Conservation (phyloP, 2,113 vertebrate genomes). For the Toxotes chatareus region DNA sequence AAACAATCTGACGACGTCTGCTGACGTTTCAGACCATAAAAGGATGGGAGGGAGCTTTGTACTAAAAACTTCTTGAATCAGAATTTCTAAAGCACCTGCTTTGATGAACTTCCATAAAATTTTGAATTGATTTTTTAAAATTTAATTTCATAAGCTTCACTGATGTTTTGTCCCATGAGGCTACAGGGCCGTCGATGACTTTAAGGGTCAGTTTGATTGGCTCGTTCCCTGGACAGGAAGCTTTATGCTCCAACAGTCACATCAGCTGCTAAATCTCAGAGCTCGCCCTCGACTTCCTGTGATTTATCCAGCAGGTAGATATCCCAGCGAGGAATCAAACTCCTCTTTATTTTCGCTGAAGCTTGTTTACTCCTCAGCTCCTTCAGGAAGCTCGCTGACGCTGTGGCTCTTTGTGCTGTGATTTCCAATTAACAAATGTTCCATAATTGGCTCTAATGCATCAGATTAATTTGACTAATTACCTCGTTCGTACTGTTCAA, state of each 20-base stretch:
- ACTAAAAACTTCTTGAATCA: too few species aligned
- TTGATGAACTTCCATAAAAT: too few species aligned
- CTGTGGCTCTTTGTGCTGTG: background rate
- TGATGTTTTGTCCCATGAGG: slow-evolving; percentile 25
- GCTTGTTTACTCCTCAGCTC: background rate
- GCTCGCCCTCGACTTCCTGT: background rate
- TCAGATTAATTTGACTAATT: slow-evolving; percentile 43
- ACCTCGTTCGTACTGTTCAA: slow-evolving; percentile 23
- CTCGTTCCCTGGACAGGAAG: background rate
- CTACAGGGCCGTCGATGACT: slow-evolving; percentile 23
- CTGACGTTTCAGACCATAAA: too few species aligned
- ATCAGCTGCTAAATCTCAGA: background rate
- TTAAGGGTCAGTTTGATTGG: slow-evolving; percentile 13
- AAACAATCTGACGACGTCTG: too few species aligned
- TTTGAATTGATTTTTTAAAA: too few species aligned
- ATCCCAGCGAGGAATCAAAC: background rate
- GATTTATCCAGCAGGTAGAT: background rate
- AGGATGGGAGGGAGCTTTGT: too few species aligned
- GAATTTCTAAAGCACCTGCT: too few species aligned
- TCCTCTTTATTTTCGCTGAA: too few species aligned
- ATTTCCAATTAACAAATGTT: slow-evolving; percentile 17
- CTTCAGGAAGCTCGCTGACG: background rate
- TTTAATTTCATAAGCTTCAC: too few species aligned
- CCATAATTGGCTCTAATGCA: slow-evolving; percentile 43
- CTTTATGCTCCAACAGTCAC: background rate